Evolutionary conservation across 1,140 invertebrate species (phyloP).

Genomic region (Aphaenogaster floridana): DNA sequence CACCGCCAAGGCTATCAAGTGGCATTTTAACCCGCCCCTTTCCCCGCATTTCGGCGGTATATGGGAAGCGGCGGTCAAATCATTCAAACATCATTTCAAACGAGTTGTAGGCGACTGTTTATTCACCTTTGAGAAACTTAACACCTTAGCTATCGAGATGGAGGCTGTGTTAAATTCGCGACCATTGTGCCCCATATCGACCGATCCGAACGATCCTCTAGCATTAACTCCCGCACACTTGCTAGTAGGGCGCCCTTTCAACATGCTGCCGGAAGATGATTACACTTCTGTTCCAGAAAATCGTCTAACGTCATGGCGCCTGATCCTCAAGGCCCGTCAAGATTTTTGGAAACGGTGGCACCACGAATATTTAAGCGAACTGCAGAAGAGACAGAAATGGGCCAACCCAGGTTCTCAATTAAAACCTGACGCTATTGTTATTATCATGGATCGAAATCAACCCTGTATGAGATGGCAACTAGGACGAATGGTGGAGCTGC

Average conservation of each 20-base stretch:
- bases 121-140: neutral
- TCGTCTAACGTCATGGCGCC: neutral
- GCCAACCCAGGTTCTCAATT: neutral
- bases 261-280: neutral
- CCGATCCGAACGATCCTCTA: neutral
- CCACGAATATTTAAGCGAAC: neutral
- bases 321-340: neutral
- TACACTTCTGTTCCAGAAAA: neutral
- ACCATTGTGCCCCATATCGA: neutral
- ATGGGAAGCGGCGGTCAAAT: neutral
- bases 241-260: neutral
- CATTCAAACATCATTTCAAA: neutral
- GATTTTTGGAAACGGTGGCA: neutral
- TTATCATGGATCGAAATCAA: neutral
- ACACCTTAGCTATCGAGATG: neutral
- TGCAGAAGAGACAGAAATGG: neutral
- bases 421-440: neutral
- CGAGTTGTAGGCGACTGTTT: neutral
- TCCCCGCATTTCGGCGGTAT: neutral
- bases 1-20: too few relatives aligned
- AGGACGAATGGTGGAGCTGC: neutral
- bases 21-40: neutral
- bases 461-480: neutral
- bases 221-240: neutral
- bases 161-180: neutral